Percentiles rank a stretch among this genome's conserved stretches.
These are phyloP conservation scores for Andrena dorsata DNA, from an alignment of 2,888 invertebrate species.

Conservation along the genomic window DNA sequence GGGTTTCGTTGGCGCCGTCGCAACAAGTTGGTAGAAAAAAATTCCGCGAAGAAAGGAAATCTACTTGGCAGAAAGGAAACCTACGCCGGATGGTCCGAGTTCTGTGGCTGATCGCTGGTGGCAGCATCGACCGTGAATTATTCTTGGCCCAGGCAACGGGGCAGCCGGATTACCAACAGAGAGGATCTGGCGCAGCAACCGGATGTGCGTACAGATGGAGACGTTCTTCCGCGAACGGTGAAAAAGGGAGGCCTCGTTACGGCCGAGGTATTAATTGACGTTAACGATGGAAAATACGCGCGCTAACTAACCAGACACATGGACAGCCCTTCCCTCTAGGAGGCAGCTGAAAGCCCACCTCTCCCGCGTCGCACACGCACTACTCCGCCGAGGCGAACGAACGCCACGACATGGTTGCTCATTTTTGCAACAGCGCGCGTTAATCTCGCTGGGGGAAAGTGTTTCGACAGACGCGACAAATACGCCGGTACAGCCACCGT, in stretches of 20 bases:
- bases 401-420: background rate
- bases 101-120: conserved; percentile 68
- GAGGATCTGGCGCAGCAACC: conserved; percentile 27
- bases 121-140: conserved; percentile 75
- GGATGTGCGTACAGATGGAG: conserved; percentile 59
- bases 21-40: too few relatives aligned
- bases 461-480: conserved; percentile 37
- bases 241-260: conserved; percentile 55
- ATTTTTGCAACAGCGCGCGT: conserved; percentile 26
- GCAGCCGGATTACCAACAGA: conserved; percentile 64
- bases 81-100: conserved; percentile 29
- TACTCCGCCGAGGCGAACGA: background rate
- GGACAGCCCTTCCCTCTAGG: background rate
- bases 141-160: conserved; percentile 50
- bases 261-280: conserved; percentile 66
- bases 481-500: conserved; percentile 15
- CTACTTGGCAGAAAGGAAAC: background rate
- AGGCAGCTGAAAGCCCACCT: background rate
- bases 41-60: background rate
- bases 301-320: conserved; percentile 51
- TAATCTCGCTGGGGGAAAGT: conserved; percentile 41
- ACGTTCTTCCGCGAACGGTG: conserved; percentile 25
- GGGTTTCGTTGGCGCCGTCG: too few relatives aligned
- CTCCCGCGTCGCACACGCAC: background rate
- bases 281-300: conserved; percentile 62